A percentile compares a stretch with the other conserved stretches of the same genome.
Conservation (phyloP, 2,113 vertebrate species). For the Tachysurus vachellii region DNA sequence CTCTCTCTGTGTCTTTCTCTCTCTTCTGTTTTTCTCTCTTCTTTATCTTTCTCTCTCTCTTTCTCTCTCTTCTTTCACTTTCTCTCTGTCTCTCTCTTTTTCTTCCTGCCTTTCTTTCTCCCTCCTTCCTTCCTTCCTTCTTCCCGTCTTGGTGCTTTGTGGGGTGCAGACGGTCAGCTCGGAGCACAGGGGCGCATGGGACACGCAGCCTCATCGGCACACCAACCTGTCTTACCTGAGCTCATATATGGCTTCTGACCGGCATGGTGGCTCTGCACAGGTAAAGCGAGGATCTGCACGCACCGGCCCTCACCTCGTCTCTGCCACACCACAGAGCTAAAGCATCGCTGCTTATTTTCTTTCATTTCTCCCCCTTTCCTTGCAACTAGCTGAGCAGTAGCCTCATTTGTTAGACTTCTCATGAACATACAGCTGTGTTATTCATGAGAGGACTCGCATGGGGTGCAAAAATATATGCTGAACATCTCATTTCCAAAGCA, state of each 20-base stretch:
- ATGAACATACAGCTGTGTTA: neutral
- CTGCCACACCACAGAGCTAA: constrained; percentile 17
- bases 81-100: constrained; percentile 37
- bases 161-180: constrained; percentile 81
- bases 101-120: neutral
- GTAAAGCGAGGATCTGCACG: constrained; percentile 72
- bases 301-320: neutral
- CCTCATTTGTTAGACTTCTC: neutral
- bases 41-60: constrained; percentile 16
- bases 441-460: constrained; percentile 2
- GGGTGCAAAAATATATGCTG: neutral
- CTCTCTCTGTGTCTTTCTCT: neutral
- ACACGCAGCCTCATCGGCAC: constrained; percentile 92
- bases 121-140: constrained; percentile 17
- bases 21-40: no score
- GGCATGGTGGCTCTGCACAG: constrained; percentile 99
- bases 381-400: neutral
- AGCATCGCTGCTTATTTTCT: constrained; percentile 27
- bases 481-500: neutral
- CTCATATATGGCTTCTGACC: constrained; percentile 94
- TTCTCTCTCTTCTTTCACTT: constrained; percentile 37
- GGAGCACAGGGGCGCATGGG: constrained; percentile 97
- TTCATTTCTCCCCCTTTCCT: constrained; percentile 1
- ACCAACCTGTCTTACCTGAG: constrained; percentile 90
- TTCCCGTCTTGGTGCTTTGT: constrained; percentile 58